A percentile compares a stretch with the other conserved stretches of the same genome.
Conservation (phyloP, 2,113 vertebrate genomes). For the Phodopus roborovskii region DNA sequence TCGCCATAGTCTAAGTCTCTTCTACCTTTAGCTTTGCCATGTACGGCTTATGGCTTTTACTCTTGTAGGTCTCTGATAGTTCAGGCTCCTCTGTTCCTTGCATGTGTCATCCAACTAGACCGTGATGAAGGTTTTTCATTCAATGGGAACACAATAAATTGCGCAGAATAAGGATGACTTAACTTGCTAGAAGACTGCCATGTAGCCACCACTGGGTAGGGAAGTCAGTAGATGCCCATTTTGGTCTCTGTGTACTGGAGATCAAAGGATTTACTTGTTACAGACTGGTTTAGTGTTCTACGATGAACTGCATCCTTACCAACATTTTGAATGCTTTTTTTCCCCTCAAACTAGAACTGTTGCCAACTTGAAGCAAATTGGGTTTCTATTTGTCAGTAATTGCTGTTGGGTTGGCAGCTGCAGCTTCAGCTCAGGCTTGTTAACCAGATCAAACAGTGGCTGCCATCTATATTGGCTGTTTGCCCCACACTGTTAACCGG, state of each 20-base stretch:
- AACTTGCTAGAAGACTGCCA: neutral
- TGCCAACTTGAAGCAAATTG: neutral
- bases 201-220: neutral
- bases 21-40: neutral
- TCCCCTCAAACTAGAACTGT: neutral
- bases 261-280: neutral
- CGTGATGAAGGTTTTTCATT: neutral
- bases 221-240: neutral
- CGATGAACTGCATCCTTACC: neutral
- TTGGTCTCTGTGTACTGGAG: neutral
- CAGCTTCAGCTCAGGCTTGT: neutral
- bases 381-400: neutral
- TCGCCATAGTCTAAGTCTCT: neutral
- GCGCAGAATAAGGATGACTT: neutral
- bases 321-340: neutral
- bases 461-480: neutral
- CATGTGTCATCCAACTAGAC: neutral
- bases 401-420: neutral
- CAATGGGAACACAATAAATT: neutral
- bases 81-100: neutral
- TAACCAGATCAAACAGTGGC: neutral
- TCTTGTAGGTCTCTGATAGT: neutral
- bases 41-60: neutral
- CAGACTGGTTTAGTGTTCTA: neutral
- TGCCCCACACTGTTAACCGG: neutral